Evolutionary conservation across 2,888 invertebrate genomes (phyloP).

Genomic region (Caenorhabditis afra): DNA sequence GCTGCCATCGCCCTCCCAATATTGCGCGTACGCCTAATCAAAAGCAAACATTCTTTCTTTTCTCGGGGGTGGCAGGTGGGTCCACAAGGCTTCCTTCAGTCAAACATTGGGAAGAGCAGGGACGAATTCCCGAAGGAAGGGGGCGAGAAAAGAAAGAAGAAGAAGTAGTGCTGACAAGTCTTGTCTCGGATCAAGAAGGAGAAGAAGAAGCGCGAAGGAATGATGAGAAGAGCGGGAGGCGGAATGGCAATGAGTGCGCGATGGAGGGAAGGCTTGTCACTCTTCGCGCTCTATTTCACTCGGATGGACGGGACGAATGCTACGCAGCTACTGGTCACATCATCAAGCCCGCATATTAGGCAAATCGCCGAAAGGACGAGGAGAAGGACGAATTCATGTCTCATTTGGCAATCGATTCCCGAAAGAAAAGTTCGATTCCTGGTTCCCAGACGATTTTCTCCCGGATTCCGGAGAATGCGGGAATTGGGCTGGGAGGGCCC

Average conservation of each 20-base stretch:
- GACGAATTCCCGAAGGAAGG: conserved; percentile 5
- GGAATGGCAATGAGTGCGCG: conserved; percentile 11
- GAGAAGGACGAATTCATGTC: conserved; percentile 20
- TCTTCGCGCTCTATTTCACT: conserved; percentile 58
- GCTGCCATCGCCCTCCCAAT: conserved; percentile 34
- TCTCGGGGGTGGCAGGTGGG: background rate
- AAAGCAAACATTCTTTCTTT: conserved; percentile 25
- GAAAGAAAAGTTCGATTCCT: background rate
- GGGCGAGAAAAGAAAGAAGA: too few relatives aligned
- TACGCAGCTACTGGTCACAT: conserved; percentile 36
- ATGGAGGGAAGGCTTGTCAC: conserved; percentile 37
- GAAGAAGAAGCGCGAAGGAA: conserved; percentile 32
- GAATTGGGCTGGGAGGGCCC: too few relatives aligned
- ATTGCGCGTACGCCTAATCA: conserved; percentile 45
- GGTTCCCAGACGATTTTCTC: conserved; percentile 17
- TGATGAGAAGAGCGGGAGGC: conserved; percentile 20
- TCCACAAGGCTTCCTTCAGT: background rate
- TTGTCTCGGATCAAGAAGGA: conserved; percentile 1
- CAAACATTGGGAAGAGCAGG: conserved; percentile 22
- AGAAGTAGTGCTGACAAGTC: conserved; percentile 7
- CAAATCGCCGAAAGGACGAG: background rate
- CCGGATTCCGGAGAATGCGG: too few relatives aligned
- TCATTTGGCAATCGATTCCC: conserved; percentile 27
- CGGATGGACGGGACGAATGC: conserved; percentile 25
- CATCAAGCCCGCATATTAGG: conserved; percentile 36